A percentile compares a stretch with the other conserved stretches of the same genome.
Evolutionary conservation across 2,888 invertebrate species (phyloP).

Genomic region (Iselma pallidipennis): DNA sequence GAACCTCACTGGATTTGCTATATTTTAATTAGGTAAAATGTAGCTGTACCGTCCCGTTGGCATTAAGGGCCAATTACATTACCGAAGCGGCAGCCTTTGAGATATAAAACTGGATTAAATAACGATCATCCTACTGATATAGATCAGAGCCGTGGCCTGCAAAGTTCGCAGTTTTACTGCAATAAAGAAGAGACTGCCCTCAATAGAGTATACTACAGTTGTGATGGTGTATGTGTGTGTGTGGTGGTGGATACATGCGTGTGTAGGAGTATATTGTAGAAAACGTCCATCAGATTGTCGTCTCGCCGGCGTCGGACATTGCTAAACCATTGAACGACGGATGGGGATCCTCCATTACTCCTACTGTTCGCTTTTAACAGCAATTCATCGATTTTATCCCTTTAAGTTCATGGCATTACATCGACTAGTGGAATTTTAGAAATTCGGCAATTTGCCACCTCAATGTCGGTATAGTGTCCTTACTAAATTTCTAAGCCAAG

Average conservation of each 20-base stretch:
- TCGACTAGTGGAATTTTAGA: constrained; percentile 13
- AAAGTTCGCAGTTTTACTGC: constrained; percentile 14
- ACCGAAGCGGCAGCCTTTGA: constrained; percentile 27
- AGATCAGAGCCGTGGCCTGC: constrained; percentile 17
- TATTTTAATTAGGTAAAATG: constrained; percentile 41
- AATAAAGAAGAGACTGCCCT: neutral
- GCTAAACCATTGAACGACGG: too few species aligned
- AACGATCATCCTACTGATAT: constrained; percentile 25
- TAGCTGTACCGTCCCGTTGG: constrained; percentile 24
- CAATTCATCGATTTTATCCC: constrained; percentile 11
- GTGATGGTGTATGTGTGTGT: too few species aligned
- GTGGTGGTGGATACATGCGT: too few species aligned
- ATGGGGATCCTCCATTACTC: constrained; percentile 9
- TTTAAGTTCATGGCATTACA: constrained; percentile 5
- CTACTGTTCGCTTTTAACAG: constrained; percentile 5
- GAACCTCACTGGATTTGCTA: constrained; percentile 41
- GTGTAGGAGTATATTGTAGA: neutral
- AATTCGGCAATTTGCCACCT: constrained; percentile 20
- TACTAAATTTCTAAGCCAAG: neutral
- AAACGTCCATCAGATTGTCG: too few species aligned
- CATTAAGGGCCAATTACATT: constrained; percentile 28
- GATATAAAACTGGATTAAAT: constrained; percentile 29
- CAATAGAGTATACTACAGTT: too few species aligned
- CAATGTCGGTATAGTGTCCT: neutral
- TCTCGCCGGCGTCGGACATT: too few species aligned